Evolutionary conservation across 2,797 vertebrate species (phyloP).

Genomic region (Rhodeus uyekii): DNA sequence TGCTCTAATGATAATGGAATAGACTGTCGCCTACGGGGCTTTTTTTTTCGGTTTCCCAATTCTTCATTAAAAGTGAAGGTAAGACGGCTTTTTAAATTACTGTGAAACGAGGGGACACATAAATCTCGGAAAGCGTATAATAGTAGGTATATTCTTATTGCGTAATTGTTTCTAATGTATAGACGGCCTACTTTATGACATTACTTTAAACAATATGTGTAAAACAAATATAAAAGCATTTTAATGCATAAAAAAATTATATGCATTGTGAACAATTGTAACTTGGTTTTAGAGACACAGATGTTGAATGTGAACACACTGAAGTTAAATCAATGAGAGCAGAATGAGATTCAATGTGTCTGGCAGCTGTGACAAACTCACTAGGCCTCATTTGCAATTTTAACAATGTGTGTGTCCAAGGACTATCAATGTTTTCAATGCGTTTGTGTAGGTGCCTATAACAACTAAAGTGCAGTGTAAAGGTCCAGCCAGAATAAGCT

Average conservation of each 20-base stretch:
- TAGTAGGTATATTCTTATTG: not conserved
- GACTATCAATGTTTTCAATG: slow-evolving; percentile 15
- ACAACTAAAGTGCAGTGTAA: not conserved
- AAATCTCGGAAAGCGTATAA: not conserved
- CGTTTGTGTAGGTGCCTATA: not conserved
- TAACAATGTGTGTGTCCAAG: slow-evolving; percentile 32
- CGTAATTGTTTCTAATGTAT: not conserved
- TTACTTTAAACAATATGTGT: not conserved
- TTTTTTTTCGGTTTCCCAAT: not conserved
- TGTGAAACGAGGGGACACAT: not conserved
- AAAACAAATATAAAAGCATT: not conserved
- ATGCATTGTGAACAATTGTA: not conserved
- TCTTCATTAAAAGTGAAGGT: slow-evolving; percentile 36
- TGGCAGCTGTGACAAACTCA: slow-evolving; percentile 42
- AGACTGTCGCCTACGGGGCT: not conserved
- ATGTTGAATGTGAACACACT: slow-evolving; percentile 8
- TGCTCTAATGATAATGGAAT: not conserved
- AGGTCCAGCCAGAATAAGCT: not conserved
- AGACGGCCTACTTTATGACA: not conserved
- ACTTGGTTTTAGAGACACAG: slow-evolving; percentile 4
- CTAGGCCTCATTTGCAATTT: slow-evolving; percentile 46
- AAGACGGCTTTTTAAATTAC: slow-evolving; percentile 30
- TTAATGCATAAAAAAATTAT: not conserved
- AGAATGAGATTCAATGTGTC: slow-evolving; percentile 36
- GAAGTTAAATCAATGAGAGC: slow-evolving; percentile 28